Conservation (phyloP, 64 coral and sea anemone species). For the Catalaphyllia jardinei region DNA sequence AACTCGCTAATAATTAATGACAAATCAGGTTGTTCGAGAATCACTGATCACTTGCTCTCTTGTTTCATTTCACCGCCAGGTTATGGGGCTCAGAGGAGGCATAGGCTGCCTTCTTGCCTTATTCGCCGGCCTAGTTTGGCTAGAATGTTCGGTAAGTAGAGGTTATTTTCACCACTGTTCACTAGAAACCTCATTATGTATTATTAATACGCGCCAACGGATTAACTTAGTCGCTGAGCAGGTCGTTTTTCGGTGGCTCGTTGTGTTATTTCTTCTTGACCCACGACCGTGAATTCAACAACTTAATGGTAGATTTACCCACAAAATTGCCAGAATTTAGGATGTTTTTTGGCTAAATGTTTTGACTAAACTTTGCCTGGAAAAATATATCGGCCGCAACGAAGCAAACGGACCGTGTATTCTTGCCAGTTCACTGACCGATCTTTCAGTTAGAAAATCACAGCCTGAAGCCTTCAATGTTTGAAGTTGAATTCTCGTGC, state of each 20-base stretch:
- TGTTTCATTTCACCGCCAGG: conserved; percentile 72
- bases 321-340: not conserved
- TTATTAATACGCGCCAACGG: conserved; percentile 80
- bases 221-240: conserved; percentile 18
- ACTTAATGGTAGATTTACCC: not conserved
- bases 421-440: not conserved
- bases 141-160: conserved; percentile 91
- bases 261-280: conserved; percentile 36
- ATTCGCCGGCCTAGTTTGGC: conserved; percentile 81
- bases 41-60: conserved; percentile 58
- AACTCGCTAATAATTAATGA: conserved; percentile 86
- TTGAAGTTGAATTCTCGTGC: not conserved
- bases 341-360: not conserved
- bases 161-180: not conserved
- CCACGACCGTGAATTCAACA: conserved; percentile 25
- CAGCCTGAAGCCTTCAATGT: not conserved
- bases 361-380: not conserved
- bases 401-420: not conserved
- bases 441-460: not conserved
- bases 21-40: conserved; percentile 60
- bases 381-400: not conserved
- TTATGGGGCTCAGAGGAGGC: conserved; percentile 95
- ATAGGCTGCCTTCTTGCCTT: conserved; percentile 92
- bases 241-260: conserved; percentile 29
- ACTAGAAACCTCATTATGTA: conserved; percentile 67